Percentiles rank a stretch among this genome's conserved stretches.
Conservation (phyloP, 2,797 vertebrate genomes). For the Alca torda region DNA sequence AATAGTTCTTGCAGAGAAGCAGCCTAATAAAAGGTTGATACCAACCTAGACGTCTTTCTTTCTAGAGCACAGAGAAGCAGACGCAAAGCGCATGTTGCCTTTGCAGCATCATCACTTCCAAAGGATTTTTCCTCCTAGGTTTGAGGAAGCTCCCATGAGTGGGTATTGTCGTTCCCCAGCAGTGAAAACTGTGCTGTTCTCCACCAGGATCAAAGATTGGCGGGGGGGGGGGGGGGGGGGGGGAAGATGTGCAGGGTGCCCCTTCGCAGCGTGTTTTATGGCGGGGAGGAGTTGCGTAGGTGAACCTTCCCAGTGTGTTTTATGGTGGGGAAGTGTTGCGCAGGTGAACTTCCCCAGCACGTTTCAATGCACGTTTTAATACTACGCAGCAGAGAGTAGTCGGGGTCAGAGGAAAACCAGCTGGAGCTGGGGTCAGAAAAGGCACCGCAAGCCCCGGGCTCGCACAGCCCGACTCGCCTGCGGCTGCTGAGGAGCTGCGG, state of each 20-base stretch:
- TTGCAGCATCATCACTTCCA: not conserved
- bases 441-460: rapidly evolving
- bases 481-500: rapidly evolving
- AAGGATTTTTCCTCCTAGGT: not conserved
- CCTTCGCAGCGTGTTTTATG: not conserved
- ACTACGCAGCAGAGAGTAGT: not conserved
- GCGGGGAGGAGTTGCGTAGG: too few relatives aligned
- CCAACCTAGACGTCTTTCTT: not conserved
- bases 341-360: not conserved
- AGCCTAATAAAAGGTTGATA: not conserved
- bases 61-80: not conserved
- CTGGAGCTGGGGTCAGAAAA: not conserved
- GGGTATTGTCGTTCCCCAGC: too few relatives aligned
- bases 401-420: not conserved
- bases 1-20: not conserved
- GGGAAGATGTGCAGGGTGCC: not conserved
- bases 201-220: not conserved
- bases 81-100: not conserved
- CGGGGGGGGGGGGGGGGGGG: not conserved
- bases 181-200: not conserved
- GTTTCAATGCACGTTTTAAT: not conserved
- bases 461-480: rapidly evolving
- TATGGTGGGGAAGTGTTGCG: not conserved
- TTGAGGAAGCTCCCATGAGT: not conserved
- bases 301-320: not conserved